phyloP scores from a whole-genome alignment of 2,888 invertebrate species.

The Melinopterus prodromus region DNA sequence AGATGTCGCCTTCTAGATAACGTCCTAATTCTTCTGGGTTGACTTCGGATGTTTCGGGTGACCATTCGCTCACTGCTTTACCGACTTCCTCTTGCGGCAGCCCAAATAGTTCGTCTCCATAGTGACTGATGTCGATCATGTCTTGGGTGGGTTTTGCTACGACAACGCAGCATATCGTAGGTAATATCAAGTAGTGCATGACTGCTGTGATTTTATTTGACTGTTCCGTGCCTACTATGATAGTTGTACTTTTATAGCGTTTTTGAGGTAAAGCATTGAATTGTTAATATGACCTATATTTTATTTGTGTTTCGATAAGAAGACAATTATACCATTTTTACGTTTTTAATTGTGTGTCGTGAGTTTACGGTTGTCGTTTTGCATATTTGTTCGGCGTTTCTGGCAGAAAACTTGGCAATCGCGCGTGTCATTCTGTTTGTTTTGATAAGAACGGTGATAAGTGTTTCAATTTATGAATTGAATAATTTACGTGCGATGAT shows the following conservation, averaged over 20 bases:
- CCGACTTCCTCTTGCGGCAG: constrained; percentile 65
- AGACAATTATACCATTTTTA: background rate
- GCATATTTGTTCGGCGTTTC: background rate
- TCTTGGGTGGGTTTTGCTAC: background rate
- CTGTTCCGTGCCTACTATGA: no score
- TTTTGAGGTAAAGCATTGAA: background rate
- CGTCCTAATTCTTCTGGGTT: constrained; percentile 84
- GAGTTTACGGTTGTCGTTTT: background rate
- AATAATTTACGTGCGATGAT: background rate
- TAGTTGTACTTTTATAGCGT: constrained; percentile 6
- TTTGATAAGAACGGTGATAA: background rate
- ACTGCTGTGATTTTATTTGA: background rate
- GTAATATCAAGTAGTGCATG: background rate
- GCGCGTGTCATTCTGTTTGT: background rate
- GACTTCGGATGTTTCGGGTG: constrained; percentile 61
- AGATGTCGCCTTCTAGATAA: constrained; percentile 81
- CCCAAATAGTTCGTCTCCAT: constrained; percentile 51
- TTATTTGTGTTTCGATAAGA: background rate
- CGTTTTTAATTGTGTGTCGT: background rate
- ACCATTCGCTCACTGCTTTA: constrained; percentile 66
- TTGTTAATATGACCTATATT: constrained; percentile 4
- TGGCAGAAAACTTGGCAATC: background rate
- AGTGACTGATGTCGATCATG: constrained; percentile 33
- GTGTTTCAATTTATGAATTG: background rate
- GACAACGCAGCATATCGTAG: background rate